Evolutionary conservation across 2,888 invertebrate genomes (phyloP).

Genomic region (Lathronympha strigana): DNA sequence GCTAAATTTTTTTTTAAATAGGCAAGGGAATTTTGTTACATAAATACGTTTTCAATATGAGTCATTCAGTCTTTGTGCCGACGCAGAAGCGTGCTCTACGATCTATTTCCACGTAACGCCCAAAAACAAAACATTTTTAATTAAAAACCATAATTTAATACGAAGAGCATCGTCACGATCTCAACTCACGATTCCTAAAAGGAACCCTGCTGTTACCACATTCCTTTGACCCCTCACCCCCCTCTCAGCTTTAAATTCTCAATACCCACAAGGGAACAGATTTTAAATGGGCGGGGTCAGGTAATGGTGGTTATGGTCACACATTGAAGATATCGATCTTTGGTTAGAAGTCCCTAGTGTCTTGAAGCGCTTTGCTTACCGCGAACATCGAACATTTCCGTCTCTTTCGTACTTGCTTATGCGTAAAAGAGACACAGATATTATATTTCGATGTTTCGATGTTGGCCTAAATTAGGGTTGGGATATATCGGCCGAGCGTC

Average conservation of each 20-base stretch:
- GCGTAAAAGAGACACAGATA: no score
- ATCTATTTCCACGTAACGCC: constrained; percentile 11
- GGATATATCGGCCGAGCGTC: constrained; percentile 66
- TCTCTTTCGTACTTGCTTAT: no score
- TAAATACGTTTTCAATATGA: no score
- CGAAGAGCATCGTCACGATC: constrained; percentile 80
- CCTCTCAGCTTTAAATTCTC: neutral
- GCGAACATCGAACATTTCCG: no score
- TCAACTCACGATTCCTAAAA: constrained; percentile 64
- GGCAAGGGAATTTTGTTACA: no score
- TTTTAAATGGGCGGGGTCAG: constrained; percentile 61
- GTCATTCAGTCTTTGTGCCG: neutral
- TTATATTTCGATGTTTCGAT: no score
- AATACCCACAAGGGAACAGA: constrained; percentile 55
- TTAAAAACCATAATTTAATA: constrained; percentile 63
- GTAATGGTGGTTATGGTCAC: constrained; percentile 67
- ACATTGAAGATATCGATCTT: constrained; percentile 81
- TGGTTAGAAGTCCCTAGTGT: constrained; percentile 74
- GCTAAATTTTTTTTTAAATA: no score
- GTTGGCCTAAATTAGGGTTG: constrained; percentile 74
- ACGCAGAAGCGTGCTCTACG: neutral
- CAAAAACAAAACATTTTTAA: constrained; percentile 28
- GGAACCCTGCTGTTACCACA: constrained; percentile 66
- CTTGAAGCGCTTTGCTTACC: constrained; percentile 70
- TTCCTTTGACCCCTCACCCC: constrained; percentile 56